phyloP scores from a whole-genome alignment of 2,797 vertebrate genomes.

The Alauda arvensis region DNA sequence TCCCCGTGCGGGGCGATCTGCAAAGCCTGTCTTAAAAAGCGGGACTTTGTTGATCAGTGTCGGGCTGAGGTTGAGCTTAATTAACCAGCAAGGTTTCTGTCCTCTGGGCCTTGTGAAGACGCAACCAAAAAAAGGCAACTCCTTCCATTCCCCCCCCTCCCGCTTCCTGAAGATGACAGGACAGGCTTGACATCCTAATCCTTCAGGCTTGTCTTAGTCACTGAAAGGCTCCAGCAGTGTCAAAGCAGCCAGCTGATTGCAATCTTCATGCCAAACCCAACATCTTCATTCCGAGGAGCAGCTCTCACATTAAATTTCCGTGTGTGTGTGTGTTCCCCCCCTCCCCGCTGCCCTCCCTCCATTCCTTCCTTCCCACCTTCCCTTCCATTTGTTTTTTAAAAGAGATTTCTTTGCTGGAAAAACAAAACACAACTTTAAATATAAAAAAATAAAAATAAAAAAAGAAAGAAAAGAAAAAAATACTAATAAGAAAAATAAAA shows the following conservation, averaged over 20 bases:
- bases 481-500: background rate
- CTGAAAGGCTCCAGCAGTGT: constrained; percentile 67
- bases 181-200: constrained; percentile 78
- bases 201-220: constrained; percentile 72
- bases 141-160: background rate
- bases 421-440: background rate
- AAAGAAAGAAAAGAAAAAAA: accelerated
- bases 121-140: constrained; percentile 40
- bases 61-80: constrained; percentile 28
- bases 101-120: constrained; percentile 28
- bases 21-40: constrained; percentile 45
- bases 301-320: constrained; percentile 63
- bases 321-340: background rate
- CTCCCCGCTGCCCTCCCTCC: background rate
- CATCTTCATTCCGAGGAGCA: constrained; percentile 67
- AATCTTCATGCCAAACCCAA: constrained; percentile 68
- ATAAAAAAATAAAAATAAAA: too few relatives aligned
- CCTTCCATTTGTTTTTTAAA: background rate
- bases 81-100: constrained; percentile 37
- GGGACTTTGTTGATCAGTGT: constrained; percentile 35
- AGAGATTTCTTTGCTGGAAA: constrained; percentile 23
- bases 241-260: constrained; percentile 70
- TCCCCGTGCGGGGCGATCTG: constrained; percentile 22
- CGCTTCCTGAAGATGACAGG: constrained; percentile 68
- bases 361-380: background rate